Evolutionary conservation across 1,140 invertebrate species (phyloP), one percentile per base, ranked within the genome.

Genomic region (Antheraea mylitta): DNA sequence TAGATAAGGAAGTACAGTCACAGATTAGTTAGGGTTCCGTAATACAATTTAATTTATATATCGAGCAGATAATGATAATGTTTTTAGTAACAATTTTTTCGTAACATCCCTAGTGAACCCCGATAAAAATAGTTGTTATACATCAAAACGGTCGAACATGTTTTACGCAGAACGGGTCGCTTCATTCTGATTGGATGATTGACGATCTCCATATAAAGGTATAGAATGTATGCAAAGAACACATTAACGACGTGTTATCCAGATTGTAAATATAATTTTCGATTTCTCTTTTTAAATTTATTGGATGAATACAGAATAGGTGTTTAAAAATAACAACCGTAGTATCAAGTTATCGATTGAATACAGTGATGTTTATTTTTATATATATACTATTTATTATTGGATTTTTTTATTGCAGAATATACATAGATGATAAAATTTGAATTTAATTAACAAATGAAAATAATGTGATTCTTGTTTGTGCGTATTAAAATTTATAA

Each of bases 151-250:
- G 45, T 6, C 7, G 11, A 10, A 53, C 45, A 53, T 13, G 45
- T 53, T 53, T 53, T 53, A 6, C 45, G 45, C 13, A 10, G 9
- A n/a, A 13, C 16, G 45, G 45, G 13, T 6, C 45, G 45, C 45
- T 13, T 53, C 45, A 53, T 6, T 53, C 5, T 53, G 45, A 53
- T 53, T 53, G 84, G 81, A 85, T 89, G 88, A 90, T 90, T 88
- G 88, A 86, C 82, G 83, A 80, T 67, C 7, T 10, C 13, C 67
- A 62, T 72, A 53, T 65, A 65, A 48, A 13, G 7, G 18, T 10
- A 19, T 48, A 19, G 18, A 45, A 65, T 48, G 30, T 22, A 45
- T 45, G 45, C 45, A 53, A 53, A 53, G 45, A 53, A 53, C 45
- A 53, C 45, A 16, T 53, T 73, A 74, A 77, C 76, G 58, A 70